Percentiles rank a stretch among this genome's conserved stretches.
phyloP scores from a whole-genome alignment of 1,140 invertebrate genomes.

The Carposina sasakii region DNA sequence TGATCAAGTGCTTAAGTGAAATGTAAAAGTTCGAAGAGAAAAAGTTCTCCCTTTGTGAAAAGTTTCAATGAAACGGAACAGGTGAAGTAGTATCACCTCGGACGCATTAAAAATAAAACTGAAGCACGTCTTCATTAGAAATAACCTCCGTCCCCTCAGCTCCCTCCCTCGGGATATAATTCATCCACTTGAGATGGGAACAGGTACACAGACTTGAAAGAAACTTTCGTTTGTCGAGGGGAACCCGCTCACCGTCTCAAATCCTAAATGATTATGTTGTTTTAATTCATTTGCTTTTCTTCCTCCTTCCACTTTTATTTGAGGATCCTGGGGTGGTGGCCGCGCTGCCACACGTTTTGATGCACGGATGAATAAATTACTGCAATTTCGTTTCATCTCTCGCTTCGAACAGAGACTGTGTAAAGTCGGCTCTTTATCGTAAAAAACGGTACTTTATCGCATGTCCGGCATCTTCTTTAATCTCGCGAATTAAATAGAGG shows the following conservation, averaged over 20 bases:
- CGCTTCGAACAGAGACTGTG: constrained; percentile 13
- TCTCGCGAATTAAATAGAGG: too few relatives aligned
- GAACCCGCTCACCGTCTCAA: constrained; percentile 54
- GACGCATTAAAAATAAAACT: constrained; percentile 56
- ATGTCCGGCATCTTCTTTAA: too few relatives aligned
- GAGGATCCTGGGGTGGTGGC: constrained; percentile 50
- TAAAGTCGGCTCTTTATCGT: too few relatives aligned
- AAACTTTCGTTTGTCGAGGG: constrained; percentile 64
- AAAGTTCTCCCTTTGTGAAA: too few relatives aligned
- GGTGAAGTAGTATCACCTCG: constrained; percentile 54
- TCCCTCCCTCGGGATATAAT: constrained; percentile 61
- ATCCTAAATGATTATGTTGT: constrained; percentile 69
- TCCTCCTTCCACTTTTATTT: constrained; percentile 53
- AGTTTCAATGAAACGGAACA: constrained; percentile 23
- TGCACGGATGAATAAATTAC: constrained; percentile 32
- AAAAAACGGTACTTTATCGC: too few relatives aligned
- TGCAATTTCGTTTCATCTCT: constrained; percentile 16
- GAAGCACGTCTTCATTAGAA: constrained; percentile 61
- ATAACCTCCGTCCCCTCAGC: constrained; percentile 47
- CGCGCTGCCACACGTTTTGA: constrained; percentile 18
- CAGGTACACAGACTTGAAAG: constrained; percentile 65
- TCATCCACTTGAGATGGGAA: constrained; percentile 66
- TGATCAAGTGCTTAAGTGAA: background rate
- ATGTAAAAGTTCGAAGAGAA: too few relatives aligned
- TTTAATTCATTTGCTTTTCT: constrained; percentile 70